A percentile compares a stretch with the other conserved stretches of the same genome.
phyloP scores from a whole-genome alignment of 2,113 vertebrate species.

The Nibea coibor region DNA sequence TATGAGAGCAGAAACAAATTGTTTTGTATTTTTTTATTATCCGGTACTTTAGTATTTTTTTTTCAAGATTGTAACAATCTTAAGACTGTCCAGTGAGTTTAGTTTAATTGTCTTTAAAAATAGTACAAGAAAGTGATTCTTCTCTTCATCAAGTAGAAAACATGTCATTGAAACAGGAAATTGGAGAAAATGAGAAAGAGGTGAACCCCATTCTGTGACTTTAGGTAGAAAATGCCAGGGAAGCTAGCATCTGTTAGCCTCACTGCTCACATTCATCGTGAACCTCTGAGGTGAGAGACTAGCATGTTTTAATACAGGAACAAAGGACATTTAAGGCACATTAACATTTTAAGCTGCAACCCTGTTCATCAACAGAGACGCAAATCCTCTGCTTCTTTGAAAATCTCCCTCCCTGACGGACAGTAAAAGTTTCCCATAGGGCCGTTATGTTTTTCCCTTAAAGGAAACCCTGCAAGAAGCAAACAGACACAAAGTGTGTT shows the following conservation, averaged over 20 bases:
- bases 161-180: constrained; percentile 53
- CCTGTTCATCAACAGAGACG: constrained; percentile 18
- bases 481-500: constrained; percentile 38
- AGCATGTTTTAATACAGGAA: constrained; percentile 18
- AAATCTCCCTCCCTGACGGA: constrained; percentile 40
- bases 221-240: constrained; percentile 17
- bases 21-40: constrained; percentile 17
- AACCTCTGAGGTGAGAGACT: constrained; percentile 15
- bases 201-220: constrained; percentile 19
- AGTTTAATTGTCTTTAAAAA: constrained; percentile 46
- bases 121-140: constrained; percentile 45
- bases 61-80: constrained; percentile 46
- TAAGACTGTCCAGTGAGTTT: constrained; percentile 74
- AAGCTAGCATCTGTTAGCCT: constrained; percentile 23
- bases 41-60: constrained; percentile 13
- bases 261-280: constrained; percentile 14
- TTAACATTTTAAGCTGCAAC: constrained; percentile 28
- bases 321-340: constrained; percentile 8
- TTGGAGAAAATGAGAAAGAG: constrained; percentile 25
- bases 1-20: constrained; percentile 59
- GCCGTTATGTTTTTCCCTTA: constrained; percentile 33
- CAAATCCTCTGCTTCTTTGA: constrained; percentile 21
- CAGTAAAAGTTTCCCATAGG: constrained; percentile 24
- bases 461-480: constrained; percentile 46
- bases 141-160: constrained; percentile 72